Conservation (phyloP, 37 sponge, comb jelly and placozoan species). For the Theonella swinhoei region DNA sequence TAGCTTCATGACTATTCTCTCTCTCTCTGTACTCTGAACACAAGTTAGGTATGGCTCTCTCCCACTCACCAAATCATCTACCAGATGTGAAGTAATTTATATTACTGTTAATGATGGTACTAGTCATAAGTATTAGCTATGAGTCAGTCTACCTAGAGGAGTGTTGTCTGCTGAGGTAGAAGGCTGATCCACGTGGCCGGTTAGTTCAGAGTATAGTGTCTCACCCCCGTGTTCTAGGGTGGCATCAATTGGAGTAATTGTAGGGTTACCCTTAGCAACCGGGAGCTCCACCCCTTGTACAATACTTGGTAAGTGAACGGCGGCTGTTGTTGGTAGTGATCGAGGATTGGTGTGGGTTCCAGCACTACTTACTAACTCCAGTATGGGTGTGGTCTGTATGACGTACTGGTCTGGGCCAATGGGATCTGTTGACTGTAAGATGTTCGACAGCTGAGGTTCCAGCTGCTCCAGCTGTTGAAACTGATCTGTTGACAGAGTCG, state of each 20-base stretch:
- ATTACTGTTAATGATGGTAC: no score
- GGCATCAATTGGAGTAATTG: neutral
- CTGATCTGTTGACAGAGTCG: neutral
- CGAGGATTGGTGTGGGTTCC: neutral
- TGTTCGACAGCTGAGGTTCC: neutral
- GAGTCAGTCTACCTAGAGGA: no score
- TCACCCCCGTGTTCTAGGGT: no score
- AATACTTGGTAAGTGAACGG: neutral
- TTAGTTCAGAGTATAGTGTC: no score
- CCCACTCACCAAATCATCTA: no score
- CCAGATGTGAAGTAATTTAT: no score
- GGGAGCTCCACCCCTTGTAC: neutral
- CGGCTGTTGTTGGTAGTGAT: neutral
- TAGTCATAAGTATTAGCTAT: no score
- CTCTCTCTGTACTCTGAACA: no score
- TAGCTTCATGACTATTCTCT: no score
- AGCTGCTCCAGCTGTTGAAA: neutral
- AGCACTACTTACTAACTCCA: neutral
- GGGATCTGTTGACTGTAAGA: neutral
- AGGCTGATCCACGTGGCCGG: no score
- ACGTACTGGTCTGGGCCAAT: neutral
- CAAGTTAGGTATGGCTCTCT: no score
- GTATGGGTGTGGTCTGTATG: neutral
- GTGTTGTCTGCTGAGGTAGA: no score
- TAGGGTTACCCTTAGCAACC: neutral